Conservation (phyloP, 2,113 vertebrate genomes). For the Aepyceros melampus region DNA sequence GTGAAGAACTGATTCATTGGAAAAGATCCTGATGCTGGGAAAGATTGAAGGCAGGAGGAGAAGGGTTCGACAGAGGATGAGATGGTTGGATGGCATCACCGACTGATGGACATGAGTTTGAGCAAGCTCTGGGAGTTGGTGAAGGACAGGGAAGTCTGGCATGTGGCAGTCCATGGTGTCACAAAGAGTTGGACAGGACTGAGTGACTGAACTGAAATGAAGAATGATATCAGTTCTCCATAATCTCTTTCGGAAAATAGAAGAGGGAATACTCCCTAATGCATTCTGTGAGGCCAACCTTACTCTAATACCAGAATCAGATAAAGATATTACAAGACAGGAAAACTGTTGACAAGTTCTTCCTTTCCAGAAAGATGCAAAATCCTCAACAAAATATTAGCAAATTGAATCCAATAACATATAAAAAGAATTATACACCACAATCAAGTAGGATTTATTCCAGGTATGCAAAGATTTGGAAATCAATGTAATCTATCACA, state of each 20-base stretch:
- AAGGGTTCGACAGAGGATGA: not conserved
- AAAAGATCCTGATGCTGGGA: not conserved
- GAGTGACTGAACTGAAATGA: not conserved
- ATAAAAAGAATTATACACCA: not conserved
- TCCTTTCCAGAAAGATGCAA: not conserved
- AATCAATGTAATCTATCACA: not conserved
- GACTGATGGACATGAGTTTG: not conserved
- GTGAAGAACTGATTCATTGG: not conserved
- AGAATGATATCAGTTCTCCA: not conserved
- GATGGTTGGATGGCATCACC: not conserved
- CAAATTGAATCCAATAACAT: not conserved
- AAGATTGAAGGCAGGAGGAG: not conserved
- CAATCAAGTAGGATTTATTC: not conserved
- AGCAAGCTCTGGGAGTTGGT: not conserved
- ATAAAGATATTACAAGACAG: not conserved
- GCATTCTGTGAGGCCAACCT: not conserved
- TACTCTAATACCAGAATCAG: not conserved
- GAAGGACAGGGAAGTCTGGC: not conserved
- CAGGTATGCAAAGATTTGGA: not conserved
- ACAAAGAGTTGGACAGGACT: not conserved
- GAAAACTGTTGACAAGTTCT: not conserved
- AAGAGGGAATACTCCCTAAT: not conserved
- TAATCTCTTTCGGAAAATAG: not conserved
- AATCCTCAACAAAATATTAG: not conserved
- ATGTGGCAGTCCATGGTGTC: accelerated